Evolutionary conservation across 2,113 vertebrate genomes (phyloP).

Genomic region (Etheostoma cragini): DNA sequence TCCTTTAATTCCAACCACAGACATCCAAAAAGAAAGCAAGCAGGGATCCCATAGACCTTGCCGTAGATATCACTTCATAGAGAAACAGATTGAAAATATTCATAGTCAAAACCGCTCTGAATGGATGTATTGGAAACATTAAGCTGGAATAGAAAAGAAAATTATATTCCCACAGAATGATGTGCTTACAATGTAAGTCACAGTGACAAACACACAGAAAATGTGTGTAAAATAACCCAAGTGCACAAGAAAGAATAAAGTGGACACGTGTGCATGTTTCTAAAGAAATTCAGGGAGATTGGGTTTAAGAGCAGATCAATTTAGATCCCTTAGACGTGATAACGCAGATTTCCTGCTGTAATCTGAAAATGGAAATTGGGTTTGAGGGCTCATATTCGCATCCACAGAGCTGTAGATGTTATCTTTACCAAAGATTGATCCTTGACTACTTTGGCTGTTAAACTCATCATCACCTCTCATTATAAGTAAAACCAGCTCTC

Average conservation of each 20-base stretch:
- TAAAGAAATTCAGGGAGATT: background rate
- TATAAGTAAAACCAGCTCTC: background rate
- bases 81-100: slow-evolving; percentile 24
- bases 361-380: slow-evolving; percentile 25
- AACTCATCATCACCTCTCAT: slow-evolving; percentile 15
- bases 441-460: background rate
- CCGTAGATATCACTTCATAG: slow-evolving; percentile 28
- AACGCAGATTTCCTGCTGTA: background rate
- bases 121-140: slow-evolving; percentile 12
- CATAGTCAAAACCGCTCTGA: slow-evolving; percentile 2
- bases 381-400: too few relatives aligned
- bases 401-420: background rate
- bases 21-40: slow-evolving; percentile 31
- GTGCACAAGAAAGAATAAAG: background rate
- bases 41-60: slow-evolving; percentile 15
- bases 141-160: slow-evolving; percentile 15
- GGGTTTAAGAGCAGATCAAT: background rate
- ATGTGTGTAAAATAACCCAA: background rate
- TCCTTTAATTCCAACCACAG: slow-evolving; percentile 59
- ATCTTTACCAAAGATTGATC: slow-evolving; percentile 6
- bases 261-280: background rate
- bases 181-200: background rate
- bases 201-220: background rate
- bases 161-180: background rate
- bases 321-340: slow-evolving; percentile 11